Evolutionary conservation across 2,113 vertebrate species (phyloP), one percentile per base, ranked within the genome.

Genomic region (Jaculus jaculus): DNA sequence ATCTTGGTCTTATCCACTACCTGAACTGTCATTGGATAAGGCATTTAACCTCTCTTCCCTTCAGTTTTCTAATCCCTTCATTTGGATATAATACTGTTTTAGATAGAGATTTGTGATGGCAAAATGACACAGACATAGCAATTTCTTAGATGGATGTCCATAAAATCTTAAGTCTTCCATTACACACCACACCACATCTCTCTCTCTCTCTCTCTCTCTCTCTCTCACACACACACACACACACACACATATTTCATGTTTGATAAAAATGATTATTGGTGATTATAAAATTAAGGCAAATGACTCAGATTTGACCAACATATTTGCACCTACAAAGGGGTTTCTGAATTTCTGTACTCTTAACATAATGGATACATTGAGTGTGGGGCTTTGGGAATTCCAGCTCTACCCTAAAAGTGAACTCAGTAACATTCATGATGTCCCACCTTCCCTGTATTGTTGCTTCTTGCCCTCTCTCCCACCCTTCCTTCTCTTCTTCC

Each of bases 311-410:
- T 8, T 74, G 80, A 60, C n/a, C 34, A 69, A 80, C 42, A 42
- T 60, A 77, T 26, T 39, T 72, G 16, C 5, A 17, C 54, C 32
- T 79, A 66, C 16, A n/a, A 91, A 18, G 3, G 7, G 1, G 80
- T 24, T 87, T 74, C 47, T 93, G 83, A 75, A 79, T 85, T 88
- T 95, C 69, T 39, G 5, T n/a, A 61, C 30, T 80, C 32, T 63
- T 93, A 34, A 87, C 11, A 51, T 86, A 71, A 74, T 71, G n/a
- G 12, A n/a, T 34, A 47, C 54, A 17, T 30, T 39, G 54, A n/a
- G 9, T 68, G n/a, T 58, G 77, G 21, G 24, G n/a, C 54, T 20
- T 71, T 37, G 7, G 24, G 12, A 37, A 47, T 28, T 74, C 54
- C 51, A 69, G 2, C 11, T 72, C 34, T 88, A 37, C 15, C 37